Percentiles rank a stretch among this genome's conserved stretches.
Conservation (phyloP, 1,140 invertebrate species). For the Bemisia tabaci region DNA sequence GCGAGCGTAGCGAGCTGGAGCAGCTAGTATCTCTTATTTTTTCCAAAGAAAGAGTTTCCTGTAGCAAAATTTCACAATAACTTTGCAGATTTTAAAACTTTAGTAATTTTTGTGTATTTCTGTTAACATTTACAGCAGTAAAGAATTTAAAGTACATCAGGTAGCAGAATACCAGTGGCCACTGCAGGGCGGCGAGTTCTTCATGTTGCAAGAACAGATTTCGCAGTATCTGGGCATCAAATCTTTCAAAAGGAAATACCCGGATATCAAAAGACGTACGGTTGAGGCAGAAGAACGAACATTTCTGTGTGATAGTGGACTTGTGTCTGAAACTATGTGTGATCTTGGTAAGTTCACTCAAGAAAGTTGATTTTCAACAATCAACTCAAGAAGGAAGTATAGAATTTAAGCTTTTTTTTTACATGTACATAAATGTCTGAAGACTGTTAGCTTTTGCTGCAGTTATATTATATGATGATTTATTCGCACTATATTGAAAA, state of each 20-base stretch:
- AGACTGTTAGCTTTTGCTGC: no score
- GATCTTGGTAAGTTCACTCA: constrained; percentile 52
- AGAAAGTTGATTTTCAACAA: neutral
- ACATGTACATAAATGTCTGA: no score
- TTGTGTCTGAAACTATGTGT: constrained; percentile 83
- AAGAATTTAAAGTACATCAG: constrained; percentile 64
- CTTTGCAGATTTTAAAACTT: no score
- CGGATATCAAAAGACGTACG: constrained; percentile 65
- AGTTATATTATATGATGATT: no score
- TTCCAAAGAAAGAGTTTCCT: no score
- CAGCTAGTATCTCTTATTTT: no score
- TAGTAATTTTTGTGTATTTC: no score
- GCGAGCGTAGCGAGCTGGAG: no score
- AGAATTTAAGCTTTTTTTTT: neutral
- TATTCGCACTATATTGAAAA: no score
- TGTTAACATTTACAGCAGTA: constrained; percentile 23
- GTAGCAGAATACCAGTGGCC: constrained; percentile 93
- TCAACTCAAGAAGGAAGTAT: neutral
- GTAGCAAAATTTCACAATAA: no score
- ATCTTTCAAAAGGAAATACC: constrained; percentile 91
- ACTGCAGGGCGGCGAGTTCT: constrained; percentile 53
- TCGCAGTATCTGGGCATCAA: constrained; percentile 84
- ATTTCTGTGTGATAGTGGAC: constrained; percentile 65
- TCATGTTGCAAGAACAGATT: constrained; percentile 84
- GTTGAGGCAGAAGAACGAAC: constrained; percentile 82